Base-by-base conservation (phyloP, 1,140 invertebrate genomes). In the Papilio xuthus region DNA sequence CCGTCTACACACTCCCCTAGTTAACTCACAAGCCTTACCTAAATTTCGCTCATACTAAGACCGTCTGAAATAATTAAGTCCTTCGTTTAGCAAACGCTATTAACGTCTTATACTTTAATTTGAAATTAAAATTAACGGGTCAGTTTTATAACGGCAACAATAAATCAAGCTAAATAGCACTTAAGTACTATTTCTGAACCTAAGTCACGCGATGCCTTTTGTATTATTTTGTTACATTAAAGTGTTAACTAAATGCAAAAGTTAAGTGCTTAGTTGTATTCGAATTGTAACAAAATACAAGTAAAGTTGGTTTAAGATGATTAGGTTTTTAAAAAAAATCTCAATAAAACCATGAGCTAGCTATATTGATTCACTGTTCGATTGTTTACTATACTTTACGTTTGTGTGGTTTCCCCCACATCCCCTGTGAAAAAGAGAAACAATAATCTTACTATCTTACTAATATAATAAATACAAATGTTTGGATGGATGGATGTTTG, bases 81-180 rank as follows among this genome's bases (percentile, higher is more conserved):
- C 74, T 42, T 63, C 50, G 44, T 26, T n/a, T 56, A 56, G 72
- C 20, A 13, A 67, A 67, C 26, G 20, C 53, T 56, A 42, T 76
- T 56, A 63, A 42, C 37, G 73, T 67, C 44, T 75, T 63, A 63
- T 41, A 76, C 10, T 63, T 41, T 32, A 41, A 23, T 76, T 76
- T 76, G 28, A 76, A 76, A 76, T 76, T 42, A 76, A 76, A 76
- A 76, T 63, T 76, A 63, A 76, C 74, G 74, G 80, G 82, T 80
- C 53, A 80, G 50, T 47, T 83, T 81, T 83, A 78, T 78, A 53
- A 80, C 71, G 23, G 47, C 53, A 53, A 78, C 79, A 47, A 80
- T 83, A 83, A 83, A 83, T 83, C 82, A 83, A 81, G 79, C 72
- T 77, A 81, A 81, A 81, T 81, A 78, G 79, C 73, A 78, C 78